Percentiles rank a stretch among this genome's conserved stretches.
phyloP scores from a whole-genome alignment of 2,113 vertebrate genomes.

The Ivindomyrus marchei region DNA sequence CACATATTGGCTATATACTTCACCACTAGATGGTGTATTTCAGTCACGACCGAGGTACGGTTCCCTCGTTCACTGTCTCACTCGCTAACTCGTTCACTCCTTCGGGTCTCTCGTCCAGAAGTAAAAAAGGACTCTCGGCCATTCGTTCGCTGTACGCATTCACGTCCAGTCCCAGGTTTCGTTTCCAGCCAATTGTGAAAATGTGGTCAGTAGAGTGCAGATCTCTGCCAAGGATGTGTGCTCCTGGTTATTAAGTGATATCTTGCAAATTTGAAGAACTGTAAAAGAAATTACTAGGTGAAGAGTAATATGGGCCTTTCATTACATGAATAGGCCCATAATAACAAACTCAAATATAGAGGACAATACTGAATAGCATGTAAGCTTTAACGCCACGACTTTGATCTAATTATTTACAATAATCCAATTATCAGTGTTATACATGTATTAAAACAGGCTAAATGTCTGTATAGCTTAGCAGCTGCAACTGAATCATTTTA shows the following conservation, averaged over 20 bases:
- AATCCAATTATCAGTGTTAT: not conserved
- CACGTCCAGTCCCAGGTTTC: not conserved
- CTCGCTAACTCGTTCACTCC: not conserved
- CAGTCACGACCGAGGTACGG: not conserved
- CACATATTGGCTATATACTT: not conserved
- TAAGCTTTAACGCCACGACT: not conserved
- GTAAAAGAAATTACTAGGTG: not conserved
- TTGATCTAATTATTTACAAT: not conserved
- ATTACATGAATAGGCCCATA: too few relatives aligned
- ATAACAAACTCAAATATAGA: not conserved
- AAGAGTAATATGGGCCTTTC: too few relatives aligned
- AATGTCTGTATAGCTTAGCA: not conserved
- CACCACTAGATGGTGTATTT: not conserved
- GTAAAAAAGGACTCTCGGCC: too few relatives aligned
- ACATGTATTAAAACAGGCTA: not conserved
- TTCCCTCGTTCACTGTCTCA: not conserved
- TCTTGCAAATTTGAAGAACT: not conserved
- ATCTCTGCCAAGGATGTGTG: not conserved
- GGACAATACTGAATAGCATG: not conserved
- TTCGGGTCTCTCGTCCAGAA: not conserved
- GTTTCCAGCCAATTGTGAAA: not conserved
- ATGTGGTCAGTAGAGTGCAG: not conserved
- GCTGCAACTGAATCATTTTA: not conserved
- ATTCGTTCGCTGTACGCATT: not conserved
- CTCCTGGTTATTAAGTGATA: not conserved